Evolutionary conservation across 2,113 vertebrate species (phyloP), one percentile per base, ranked within the genome.

Genomic region (Redunca redunca): DNA sequence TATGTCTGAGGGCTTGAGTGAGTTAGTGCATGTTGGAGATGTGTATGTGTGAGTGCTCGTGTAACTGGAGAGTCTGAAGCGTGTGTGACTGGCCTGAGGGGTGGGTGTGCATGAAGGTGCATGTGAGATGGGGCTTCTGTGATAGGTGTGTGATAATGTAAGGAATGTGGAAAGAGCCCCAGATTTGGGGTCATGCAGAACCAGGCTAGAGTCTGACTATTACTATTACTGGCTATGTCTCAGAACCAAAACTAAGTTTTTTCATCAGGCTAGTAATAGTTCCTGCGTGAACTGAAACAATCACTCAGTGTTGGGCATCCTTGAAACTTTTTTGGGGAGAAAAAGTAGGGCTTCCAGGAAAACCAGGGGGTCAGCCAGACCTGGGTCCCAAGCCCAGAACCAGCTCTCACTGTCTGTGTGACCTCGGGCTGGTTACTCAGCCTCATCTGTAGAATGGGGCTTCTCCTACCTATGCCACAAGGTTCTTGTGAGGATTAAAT

Each of bases 1-100:
- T 1, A 2, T 0, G 0, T 48, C n/a, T 55, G 62, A 88, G 88
- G 60, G 57, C 43, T 30, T 19, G 26, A 58, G 23, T 57, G 48
- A 13, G 25, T 3, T 11, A 53, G n/a, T 13, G 12, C 0, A 0
- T 10, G 64, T 11, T 12, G n/a, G 25, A 83, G 64, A 2, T 9
- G 28, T 52, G 33, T 53, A 12, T n/a, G 50, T 36, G 17, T 15
- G 16, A 1, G 33, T n/a, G 64, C 25, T 0, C 0, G 0, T 21
- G 25, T 25, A 43, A 50, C 30, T 40, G n/a, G 30, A 74, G 46
- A 55, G 85, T 9, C 16, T 30, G 43, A 30, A 30, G 53, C 15
- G 3, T 50, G 55, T 91, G 55, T 36, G 89, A 48, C 28, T 78
- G 12, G 4, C 78, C n/a, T 84, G 53, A 40, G 14, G 53, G 25